Percentiles rank a stretch among this genome's conserved stretches.
phyloP scores from a whole-genome alignment of 2,113 vertebrate genomes.

The Nettapus auritus region DNA sequence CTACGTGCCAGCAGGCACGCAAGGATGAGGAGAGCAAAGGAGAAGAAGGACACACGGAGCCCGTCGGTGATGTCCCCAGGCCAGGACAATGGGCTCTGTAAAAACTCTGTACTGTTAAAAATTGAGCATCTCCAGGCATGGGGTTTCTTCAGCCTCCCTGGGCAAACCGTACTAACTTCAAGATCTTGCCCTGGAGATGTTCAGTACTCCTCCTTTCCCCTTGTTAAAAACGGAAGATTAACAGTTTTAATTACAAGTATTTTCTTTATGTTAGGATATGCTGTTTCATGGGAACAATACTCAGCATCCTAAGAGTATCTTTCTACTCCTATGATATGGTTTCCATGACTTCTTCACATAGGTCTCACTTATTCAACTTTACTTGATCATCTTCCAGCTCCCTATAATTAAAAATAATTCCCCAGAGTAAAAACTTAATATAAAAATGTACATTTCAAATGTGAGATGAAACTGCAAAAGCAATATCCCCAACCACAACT shows the following conservation, averaged over 20 bases:
- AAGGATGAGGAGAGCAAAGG: neutral
- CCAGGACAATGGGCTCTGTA: neutral
- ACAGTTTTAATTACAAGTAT: conserved; percentile 63
- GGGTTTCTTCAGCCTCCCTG: neutral
- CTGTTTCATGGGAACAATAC: conserved; percentile 44
- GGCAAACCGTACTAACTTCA: neutral
- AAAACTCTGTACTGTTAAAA: neutral
- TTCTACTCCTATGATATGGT: conserved; percentile 35
- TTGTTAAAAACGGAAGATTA: conserved; percentile 60
- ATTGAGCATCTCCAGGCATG: neutral
- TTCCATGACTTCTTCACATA: conserved; percentile 58
- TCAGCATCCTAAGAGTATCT: conserved; percentile 46
- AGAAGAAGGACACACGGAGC: neutral
- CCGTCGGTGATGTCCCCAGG: neutral
- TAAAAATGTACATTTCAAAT: conserved; percentile 50
- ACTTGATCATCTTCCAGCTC: conserved; percentile 51
- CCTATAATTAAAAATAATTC: conserved; percentile 71
- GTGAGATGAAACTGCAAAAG: conserved; percentile 13
- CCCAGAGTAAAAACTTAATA: conserved; percentile 48
- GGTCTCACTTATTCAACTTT: conserved; percentile 59
- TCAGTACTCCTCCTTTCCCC: neutral
- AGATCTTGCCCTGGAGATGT: neutral
- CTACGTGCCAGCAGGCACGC: neutral
- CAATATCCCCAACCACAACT: accelerated
- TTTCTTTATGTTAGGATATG: conserved; percentile 60